These are phyloP conservation scores for Rousettus leschenaultii DNA, from an alignment of 2,113 vertebrate species.

Conservation along the genomic window DNA sequence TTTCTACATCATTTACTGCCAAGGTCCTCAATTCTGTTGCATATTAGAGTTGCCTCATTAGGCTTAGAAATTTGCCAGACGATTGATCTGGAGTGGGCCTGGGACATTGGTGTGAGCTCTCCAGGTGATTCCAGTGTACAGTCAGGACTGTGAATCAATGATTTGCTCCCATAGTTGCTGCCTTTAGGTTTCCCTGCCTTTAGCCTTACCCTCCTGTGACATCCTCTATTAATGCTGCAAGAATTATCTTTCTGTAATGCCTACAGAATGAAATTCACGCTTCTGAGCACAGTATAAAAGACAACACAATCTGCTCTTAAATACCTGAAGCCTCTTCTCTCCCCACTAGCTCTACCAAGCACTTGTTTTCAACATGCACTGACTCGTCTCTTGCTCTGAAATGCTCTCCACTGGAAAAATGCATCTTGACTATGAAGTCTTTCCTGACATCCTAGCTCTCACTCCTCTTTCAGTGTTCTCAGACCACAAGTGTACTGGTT, in stretches of 20 bases:
- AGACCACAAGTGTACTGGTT: background rate
- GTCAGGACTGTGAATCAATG: background rate
- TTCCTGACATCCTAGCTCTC: background rate
- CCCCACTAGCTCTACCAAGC: background rate
- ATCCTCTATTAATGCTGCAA: background rate
- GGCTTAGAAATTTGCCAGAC: background rate
- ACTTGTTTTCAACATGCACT: background rate
- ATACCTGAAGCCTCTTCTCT: background rate
- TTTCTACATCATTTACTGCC: background rate
- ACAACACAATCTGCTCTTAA: background rate
- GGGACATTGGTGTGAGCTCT: background rate
- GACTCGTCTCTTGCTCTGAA: background rate
- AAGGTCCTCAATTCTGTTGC: background rate
- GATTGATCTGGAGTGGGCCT: background rate
- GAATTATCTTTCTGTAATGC: background rate
- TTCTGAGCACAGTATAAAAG: background rate
- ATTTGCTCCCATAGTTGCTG: too few species aligned
- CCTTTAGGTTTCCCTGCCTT: background rate
- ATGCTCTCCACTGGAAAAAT: background rate
- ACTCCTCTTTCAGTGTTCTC: background rate
- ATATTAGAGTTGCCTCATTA: background rate
- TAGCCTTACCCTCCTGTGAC: background rate
- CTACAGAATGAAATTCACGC: background rate
- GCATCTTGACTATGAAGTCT: background rate
- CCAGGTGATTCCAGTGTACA: background rate